Percentiles rank a stretch among this genome's conserved stretches.
Evolutionary conservation across 2,797 vertebrate genomes (phyloP).

Genomic region (Trichosurus vulpecula): DNA sequence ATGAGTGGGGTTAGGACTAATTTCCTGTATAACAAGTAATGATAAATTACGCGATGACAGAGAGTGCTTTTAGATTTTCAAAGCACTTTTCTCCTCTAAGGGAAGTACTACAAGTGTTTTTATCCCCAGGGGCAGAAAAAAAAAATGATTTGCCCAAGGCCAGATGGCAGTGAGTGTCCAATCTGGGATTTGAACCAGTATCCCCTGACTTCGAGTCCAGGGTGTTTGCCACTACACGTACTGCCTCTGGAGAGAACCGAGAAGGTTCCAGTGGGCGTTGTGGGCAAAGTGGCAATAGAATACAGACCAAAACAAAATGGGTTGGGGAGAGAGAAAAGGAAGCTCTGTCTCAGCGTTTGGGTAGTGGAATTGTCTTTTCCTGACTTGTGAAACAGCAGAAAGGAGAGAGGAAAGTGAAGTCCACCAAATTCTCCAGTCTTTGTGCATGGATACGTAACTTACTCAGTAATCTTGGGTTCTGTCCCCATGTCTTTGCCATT

Average conservation of each 20-base stretch:
- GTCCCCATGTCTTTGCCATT: background rate
- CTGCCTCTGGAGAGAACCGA: background rate
- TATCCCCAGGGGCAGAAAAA: background rate
- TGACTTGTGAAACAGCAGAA: background rate
- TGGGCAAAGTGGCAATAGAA: background rate
- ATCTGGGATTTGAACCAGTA: background rate
- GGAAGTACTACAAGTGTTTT: background rate
- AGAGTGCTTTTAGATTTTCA: background rate
- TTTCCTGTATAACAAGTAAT: background rate
- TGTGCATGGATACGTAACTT: no score
- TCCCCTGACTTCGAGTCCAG: background rate
- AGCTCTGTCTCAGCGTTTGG: background rate
- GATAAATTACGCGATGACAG: background rate
- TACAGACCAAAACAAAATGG: background rate
- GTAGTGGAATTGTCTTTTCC: background rate
- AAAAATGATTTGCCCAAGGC: background rate
- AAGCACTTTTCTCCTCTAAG: background rate
- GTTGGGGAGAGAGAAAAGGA: rapidly evolving
- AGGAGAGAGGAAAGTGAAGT: background rate
- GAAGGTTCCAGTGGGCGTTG: background rate
- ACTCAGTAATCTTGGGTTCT: background rate
- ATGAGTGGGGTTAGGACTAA: background rate
- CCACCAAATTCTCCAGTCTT: background rate
- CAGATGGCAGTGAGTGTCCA: background rate
- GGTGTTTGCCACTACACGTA: background rate